Evolutionary conservation across 2,797 vertebrate species (phyloP).

Genomic region (Lacerta agilis): DNA sequence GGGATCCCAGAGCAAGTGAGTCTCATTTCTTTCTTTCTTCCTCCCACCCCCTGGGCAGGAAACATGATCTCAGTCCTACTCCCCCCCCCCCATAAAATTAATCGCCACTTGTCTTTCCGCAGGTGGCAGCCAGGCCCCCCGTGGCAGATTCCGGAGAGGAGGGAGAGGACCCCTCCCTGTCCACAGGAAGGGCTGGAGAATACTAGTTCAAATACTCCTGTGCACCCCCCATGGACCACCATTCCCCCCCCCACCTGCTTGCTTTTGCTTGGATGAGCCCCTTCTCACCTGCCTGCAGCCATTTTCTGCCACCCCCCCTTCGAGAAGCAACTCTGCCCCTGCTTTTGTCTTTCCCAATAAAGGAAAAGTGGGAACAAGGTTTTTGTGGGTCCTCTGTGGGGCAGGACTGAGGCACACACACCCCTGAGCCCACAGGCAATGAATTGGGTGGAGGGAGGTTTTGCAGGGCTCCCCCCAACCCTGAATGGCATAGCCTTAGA

Average conservation of each 20-base stretch:
- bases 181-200: neutral
- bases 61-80: neutral
- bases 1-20: neutral
- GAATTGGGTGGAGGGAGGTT: neutral
- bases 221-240: too few species aligned
- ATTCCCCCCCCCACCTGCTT: neutral
- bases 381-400: too few species aligned
- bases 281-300: neutral
- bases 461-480: too few species aligned
- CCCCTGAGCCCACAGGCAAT: neutral
- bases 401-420: rapidly evolving
- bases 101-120: neutral
- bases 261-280: neutral
- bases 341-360: neutral
- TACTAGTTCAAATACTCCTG: too few species aligned
- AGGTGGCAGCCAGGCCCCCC: neutral
- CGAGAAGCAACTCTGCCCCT: neutral
- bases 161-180: rapidly evolving
- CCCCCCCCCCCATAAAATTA: neutral
- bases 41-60: too few species aligned
- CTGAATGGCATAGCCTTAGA: too few species aligned
- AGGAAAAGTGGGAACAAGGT: neutral
- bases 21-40: rapidly evolving
- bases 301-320: neutral
- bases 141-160: rapidly evolving